These are phyloP conservation scores for Balaeniceps rex DNA, from an alignment of 2,113 vertebrate species.

Conservation along the genomic window DNA sequence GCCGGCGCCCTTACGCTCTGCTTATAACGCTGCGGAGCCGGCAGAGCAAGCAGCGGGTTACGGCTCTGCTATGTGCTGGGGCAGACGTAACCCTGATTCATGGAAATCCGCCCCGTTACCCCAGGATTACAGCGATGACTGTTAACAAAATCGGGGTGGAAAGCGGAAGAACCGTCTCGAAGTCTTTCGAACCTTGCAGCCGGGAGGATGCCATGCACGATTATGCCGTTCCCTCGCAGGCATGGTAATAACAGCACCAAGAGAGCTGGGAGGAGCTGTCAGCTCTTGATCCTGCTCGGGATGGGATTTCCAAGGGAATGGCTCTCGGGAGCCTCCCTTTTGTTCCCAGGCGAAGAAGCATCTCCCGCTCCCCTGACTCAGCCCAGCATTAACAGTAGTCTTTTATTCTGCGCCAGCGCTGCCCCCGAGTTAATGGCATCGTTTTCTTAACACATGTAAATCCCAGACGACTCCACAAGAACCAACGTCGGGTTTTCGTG, in stretches of 20 bases:
- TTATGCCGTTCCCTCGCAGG: neutral
- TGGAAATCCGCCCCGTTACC: neutral
- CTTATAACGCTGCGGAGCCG: neutral
- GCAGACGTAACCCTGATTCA: neutral
- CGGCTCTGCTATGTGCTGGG: neutral
- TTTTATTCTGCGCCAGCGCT: neutral
- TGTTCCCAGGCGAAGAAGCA: neutral
- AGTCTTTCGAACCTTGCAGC: neutral
- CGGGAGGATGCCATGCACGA: neutral
- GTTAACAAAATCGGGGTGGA: neutral
- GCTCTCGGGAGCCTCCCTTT: neutral
- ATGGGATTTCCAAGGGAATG: neutral
- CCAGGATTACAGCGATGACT: neutral
- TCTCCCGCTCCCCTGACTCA: neutral
- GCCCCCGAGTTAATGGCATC: neutral
- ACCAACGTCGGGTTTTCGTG: fast-evolving
- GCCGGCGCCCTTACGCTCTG: too few species aligned
- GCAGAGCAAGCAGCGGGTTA: too few species aligned
- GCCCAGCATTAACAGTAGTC: neutral
- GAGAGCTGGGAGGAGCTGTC: neutral
- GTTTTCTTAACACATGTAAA: neutral
- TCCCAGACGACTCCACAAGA: neutral
- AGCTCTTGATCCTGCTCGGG: neutral
- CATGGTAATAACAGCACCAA: too few species aligned
- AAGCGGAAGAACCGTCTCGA: neutral